These are phyloP conservation scores for Brachyhypopomus gauderio DNA, from an alignment of 2,113 vertebrate genomes.

Conservation along the genomic window DNA sequence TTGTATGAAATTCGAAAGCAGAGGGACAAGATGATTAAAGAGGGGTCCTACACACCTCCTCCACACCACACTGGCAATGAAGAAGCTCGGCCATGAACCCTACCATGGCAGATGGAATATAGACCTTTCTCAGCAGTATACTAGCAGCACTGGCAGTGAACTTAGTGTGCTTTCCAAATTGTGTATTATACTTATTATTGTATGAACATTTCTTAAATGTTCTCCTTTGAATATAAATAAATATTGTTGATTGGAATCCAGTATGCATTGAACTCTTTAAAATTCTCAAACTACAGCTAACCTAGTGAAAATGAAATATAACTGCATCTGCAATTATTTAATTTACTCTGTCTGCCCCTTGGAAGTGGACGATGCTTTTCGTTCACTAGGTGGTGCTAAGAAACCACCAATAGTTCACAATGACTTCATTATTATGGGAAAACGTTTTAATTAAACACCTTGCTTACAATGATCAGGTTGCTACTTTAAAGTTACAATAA, in stretches of 20 bases:
- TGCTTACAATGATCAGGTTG: neutral
- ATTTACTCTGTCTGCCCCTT: slow-evolving; percentile 43
- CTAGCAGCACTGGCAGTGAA: slow-evolving; percentile 1
- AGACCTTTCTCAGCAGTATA: neutral
- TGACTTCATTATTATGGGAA: neutral
- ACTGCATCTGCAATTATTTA: slow-evolving; percentile 53
- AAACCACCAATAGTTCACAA: slow-evolving; percentile 1
- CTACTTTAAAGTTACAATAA: neutral
- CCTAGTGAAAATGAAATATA: slow-evolving; percentile 33
- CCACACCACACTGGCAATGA: slow-evolving; percentile 71
- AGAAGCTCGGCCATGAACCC: slow-evolving; percentile 66
- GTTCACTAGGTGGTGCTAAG: slow-evolving; percentile 64
- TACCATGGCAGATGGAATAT: neutral
- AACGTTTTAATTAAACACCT: neutral
- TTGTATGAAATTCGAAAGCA: slow-evolving; percentile 74
- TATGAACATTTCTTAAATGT: slow-evolving; percentile 47
- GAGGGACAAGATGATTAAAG: slow-evolving; percentile 83
- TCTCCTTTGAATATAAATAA: slow-evolving; percentile 67
- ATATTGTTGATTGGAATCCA: slow-evolving; percentile 49
- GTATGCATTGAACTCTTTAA: slow-evolving; percentile 22
- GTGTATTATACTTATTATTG: slow-evolving; percentile 59
- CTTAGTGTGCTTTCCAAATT: slow-evolving; percentile 39
- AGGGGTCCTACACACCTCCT: slow-evolving; percentile 83
- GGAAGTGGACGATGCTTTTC: slow-evolving; percentile 37
- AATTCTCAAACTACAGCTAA: slow-evolving; percentile 37